phyloP scores from a whole-genome alignment of 2,797 vertebrate genomes.

The Sebastes variabilis region DNA sequence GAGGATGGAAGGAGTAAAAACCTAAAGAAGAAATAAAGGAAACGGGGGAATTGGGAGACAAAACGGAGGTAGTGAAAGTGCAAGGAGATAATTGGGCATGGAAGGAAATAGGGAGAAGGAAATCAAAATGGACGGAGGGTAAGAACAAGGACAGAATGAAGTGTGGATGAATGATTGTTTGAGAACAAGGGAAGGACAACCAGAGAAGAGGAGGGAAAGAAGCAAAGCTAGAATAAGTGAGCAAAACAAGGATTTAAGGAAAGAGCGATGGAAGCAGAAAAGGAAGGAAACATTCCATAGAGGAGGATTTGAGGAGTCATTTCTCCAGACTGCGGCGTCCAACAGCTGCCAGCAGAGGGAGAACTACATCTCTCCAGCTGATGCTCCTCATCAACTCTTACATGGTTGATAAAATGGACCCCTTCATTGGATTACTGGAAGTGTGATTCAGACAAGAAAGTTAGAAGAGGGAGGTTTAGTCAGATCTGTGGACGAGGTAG shows the following conservation, averaged over 20 bases:
- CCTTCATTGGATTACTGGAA: conserved; percentile 3
- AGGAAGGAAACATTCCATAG: background rate
- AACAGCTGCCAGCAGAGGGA: conserved; percentile 47
- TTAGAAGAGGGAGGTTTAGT: conserved; percentile 24
- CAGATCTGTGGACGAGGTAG: conserved; percentile 4
- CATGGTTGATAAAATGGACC: background rate
- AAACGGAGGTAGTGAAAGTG: background rate
- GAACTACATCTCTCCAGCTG: background rate
- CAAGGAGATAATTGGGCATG: conserved; percentile 15
- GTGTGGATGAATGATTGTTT: conserved; percentile 51
- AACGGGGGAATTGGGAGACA: background rate
- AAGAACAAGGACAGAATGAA: conserved; percentile 32
- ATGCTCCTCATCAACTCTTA: background rate
- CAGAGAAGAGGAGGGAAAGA: background rate
- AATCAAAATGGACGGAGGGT: conserved; percentile 39
- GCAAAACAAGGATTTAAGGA: conserved; percentile 31
- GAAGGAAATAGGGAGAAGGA: conserved; percentile 9
- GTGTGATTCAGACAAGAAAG: conserved; percentile 28
- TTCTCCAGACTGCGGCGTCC: background rate
- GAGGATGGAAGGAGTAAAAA: background rate
- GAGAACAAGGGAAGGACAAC: conserved; percentile 39
- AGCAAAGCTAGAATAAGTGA: conserved; percentile 8
- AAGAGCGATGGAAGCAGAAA: background rate
- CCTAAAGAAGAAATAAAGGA: conserved; percentile 14
- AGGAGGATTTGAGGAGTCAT: background rate